These are phyloP conservation scores for Pantherophis alleghaniensis DNA, from an alignment of 2,797 vertebrate genomes.

Conservation along the genomic window DNA sequence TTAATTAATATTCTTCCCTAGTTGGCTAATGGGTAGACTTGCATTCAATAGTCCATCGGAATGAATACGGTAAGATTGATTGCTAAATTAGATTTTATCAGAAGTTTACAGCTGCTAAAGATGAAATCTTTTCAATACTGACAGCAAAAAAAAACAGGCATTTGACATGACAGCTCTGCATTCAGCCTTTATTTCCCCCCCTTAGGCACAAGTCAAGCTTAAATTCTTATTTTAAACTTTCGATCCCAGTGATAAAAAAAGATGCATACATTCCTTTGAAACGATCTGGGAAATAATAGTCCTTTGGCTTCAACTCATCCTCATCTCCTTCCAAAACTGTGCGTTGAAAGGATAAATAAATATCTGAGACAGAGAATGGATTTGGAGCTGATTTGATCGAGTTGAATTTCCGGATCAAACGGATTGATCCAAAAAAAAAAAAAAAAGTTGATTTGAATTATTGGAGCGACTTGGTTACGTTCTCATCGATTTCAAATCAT, in stretches of 20 bases:
- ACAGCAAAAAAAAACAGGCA: not conserved
- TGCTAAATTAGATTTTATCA: not conserved
- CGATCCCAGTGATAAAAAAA: not conserved
- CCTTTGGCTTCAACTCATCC: not conserved
- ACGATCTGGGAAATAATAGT: not conserved
- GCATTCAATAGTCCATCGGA: not conserved
- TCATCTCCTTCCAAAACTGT: not conserved
- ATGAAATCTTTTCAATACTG: not conserved
- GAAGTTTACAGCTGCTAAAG: too few relatives aligned
- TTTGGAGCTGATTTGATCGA: not conserved
- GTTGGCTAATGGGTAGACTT: not conserved
- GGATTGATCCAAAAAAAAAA: not conserved
- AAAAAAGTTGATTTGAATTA: not conserved
- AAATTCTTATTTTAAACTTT: not conserved
- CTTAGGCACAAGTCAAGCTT: not conserved
- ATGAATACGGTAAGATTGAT: not conserved
- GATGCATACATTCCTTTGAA: not conserved
- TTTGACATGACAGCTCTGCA: not conserved
- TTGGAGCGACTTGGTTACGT: not conserved
- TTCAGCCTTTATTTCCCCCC: not conserved
- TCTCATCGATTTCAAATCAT: not conserved
- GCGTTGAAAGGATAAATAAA: not conserved
- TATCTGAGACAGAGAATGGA: not conserved
- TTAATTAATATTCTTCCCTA: not conserved
- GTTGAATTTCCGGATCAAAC: not conserved